Base-by-base conservation (phyloP, 2,113 vertebrate genomes). In the Coryphaenoides rupestris region DNA sequence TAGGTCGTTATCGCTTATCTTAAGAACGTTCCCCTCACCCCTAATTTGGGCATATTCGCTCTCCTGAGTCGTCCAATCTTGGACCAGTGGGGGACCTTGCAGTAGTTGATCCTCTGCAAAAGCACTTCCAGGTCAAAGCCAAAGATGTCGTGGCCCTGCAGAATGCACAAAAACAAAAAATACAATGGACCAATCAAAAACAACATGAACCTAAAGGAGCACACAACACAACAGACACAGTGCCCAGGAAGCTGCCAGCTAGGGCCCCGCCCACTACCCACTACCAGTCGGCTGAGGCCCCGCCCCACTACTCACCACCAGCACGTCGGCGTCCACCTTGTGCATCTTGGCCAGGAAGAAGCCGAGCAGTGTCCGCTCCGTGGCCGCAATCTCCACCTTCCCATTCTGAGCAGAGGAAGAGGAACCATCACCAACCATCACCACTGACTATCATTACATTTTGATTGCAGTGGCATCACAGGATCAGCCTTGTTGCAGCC, bases 341-440 rank as follows among this genome's bases (percentile, higher is more conserved):
- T 98, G 96, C 90, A 98, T 87, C 85, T 98, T 98, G 0, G 96
- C 96, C 76, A 99, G 88, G 74, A 99, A 95, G 89, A 95, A 98
- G 53, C 94, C 95, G 49, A 99, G 88, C 68, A 99, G 85, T 15
- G 94, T 95, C 72, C 97, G 92, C 83, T 99, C 97, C 54, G 96
- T 93, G 24, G 88, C 84, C 60, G 95, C 93, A 33, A 98, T 91
- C 89, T 99, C 97, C 84, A 97, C 91, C 70, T 93, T 95, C 54
- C 91, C 89, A 33, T 98, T 98, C 96, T 98, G 13, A 7, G 9
- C 9, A 40, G 33, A 40, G 33, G 9, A n/a, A 40, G 24, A n/a
- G n/a, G n/a, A 40, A 40, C 33, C 9, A 26, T 6, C 9, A 40
- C 13, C 5, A 40, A n/a, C n/a, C 24, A 3, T 3, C 24, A 26